Evolutionary conservation across 2,113 vertebrate genomes (phyloP).

Genomic region (Camelus bactrianus): DNA sequence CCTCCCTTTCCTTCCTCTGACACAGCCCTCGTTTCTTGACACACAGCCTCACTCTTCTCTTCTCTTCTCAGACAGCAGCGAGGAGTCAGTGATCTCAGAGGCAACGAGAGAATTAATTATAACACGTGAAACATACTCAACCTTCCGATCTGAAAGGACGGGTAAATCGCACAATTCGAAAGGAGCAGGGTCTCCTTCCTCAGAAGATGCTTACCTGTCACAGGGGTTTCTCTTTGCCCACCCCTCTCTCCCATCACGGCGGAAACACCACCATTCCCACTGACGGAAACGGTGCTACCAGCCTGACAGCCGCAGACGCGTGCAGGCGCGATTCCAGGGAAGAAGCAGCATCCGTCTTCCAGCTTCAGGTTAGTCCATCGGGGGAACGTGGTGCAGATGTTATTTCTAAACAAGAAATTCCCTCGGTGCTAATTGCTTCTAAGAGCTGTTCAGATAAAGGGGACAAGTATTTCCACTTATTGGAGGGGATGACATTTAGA

Average conservation of each 20-base stretch:
- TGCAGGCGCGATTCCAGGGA: constrained; percentile 72
- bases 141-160: constrained; percentile 39
- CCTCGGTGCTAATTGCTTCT: constrained; percentile 84
- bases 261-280: background rate
- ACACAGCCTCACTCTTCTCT: constrained; percentile 28
- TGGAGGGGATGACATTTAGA: constrained; percentile 59
- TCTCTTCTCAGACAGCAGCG: constrained; percentile 50
- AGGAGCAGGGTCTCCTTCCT: background rate
- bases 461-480: constrained; percentile 70
- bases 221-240: background rate
- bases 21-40: constrained; percentile 37
- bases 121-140: background rate
- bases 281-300: background rate
- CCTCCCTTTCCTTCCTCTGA: background rate
- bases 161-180: constrained; percentile 44
- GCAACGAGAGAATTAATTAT: constrained; percentile 64
- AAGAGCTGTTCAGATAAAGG: constrained; percentile 80
- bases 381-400: constrained; percentile 82
- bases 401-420: constrained; percentile 86
- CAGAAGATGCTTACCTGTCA: background rate
- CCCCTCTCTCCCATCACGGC: background rate
- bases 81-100: constrained; percentile 37
- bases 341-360: constrained; percentile 80
- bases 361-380: constrained; percentile 82
- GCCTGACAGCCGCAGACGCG: constrained; percentile 49